phyloP scores from a whole-genome alignment of 2,888 invertebrate genomes.

The Lapara coniferarum region DNA sequence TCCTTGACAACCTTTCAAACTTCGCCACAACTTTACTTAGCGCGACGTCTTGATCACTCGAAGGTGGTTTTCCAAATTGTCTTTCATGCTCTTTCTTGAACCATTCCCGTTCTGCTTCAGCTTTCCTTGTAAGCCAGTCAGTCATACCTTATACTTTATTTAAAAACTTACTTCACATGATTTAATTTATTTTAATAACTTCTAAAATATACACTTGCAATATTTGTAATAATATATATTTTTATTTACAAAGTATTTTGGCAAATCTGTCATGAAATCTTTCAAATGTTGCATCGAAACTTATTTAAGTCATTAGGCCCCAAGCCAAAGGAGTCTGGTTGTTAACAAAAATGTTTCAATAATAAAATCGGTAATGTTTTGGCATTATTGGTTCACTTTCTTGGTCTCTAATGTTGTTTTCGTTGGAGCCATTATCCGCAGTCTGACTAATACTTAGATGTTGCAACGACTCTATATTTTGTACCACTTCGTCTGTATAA shows the following conservation, averaged over 20 bases:
- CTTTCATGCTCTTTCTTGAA: slow-evolving; percentile 37
- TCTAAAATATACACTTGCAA: slow-evolving; percentile 10
- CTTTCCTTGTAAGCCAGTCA: slow-evolving; percentile 19
- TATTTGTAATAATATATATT: not conserved
- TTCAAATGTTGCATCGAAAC: not conserved
- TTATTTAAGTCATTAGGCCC: not conserved
- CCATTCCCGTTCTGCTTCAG: slow-evolving; percentile 33
- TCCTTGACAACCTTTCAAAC: slow-evolving; percentile 15
- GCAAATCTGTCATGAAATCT: not conserved
- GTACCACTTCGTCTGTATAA: slow-evolving; percentile 6
- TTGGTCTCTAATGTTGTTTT: not conserved
- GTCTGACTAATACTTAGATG: not conserved
- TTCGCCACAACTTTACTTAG: slow-evolving; percentile 13
- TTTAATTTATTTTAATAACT: not conserved
- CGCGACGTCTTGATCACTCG: slow-evolving; percentile 13
- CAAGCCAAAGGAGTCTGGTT: not conserved
- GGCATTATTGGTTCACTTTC: slow-evolving; percentile 1
- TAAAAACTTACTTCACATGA: not conserved
- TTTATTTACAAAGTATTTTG: not conserved
- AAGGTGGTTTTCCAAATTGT: slow-evolving; percentile 32
- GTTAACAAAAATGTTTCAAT: not conserved
- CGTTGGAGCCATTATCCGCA: not conserved
- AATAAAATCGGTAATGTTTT: slow-evolving; percentile 26
- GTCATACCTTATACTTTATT: not conserved
- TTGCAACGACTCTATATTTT: slow-evolving; percentile 8